Base-by-base conservation (phyloP, 64 coral and sea anemone genomes). In the Porites lutea region DNA sequence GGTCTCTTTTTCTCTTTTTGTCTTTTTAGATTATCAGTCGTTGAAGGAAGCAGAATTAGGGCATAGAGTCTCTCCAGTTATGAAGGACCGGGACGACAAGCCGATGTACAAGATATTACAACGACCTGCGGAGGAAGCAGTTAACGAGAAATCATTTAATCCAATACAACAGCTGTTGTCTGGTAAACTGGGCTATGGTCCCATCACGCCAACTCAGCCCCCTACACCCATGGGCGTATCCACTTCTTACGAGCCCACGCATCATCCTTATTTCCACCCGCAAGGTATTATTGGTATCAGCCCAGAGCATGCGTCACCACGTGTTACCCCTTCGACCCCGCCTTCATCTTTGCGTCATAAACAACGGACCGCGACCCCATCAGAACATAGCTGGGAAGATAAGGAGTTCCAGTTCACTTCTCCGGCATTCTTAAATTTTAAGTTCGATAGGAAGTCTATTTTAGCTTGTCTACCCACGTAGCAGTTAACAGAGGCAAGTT, bases 381-480 rank as follows among this genome's bases (percentile, higher is more conserved):
- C 63, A 84, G 81, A 84, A 23, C 81, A 84, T 47, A 68, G 81
- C 81, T 84, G 81, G 81, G 81, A 84, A 68, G 81, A 84, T 43
- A 87, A 64, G 16, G 71, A 79, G 57, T 87, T 93, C 27, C 79
- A 77, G 45, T 93, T 93, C 51, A 67, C 65, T n/a, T 73, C 83
- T 13, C 27, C 91, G 13, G 74, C 83, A 13, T 93, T 93, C 77
- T 57, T 64, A 14, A 79, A 93, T 53, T 93, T 93, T 75, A 70
- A 76, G 74, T 93, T 93, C 69, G 73, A 93, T 19, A 65, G 57
- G 11, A 68, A 93, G 50, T 18, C 91, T 16, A 77, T 89, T 76
- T 53, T 78, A 53, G 75, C 48, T 19, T 76, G 60, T 45, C 53
- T 89, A 63, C 86, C 86, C 8, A 84, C 81, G 63, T 84, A 84